Conservation (phyloP, 2,888 invertebrate species). For the Eulithis prunata region DNA sequence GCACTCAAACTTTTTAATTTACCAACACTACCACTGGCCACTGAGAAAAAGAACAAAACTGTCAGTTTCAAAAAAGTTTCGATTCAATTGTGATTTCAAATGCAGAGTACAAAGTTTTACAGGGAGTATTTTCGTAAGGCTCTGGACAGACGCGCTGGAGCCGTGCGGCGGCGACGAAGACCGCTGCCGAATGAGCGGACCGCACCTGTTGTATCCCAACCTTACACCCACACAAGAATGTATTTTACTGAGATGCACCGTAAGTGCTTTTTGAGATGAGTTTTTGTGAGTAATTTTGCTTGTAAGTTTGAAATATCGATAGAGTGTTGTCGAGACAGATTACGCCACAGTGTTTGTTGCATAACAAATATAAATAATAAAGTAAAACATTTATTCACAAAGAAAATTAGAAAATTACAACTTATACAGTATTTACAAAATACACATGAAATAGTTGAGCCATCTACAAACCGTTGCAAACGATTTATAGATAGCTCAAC, state of each 20-base stretch:
- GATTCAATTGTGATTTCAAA: constrained; percentile 7
- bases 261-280: background rate
- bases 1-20: constrained; percentile 20
- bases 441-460: too few relatives aligned
- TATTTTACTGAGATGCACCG: constrained; percentile 2
- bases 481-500: too few relatives aligned
- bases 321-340: background rate
- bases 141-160: constrained; percentile 34
- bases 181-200: constrained; percentile 59
- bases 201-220: constrained; percentile 71
- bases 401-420: too few relatives aligned
- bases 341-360: background rate
- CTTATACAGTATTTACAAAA: too few relatives aligned
- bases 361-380: background rate
- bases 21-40: constrained; percentile 25
- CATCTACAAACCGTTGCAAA: too few relatives aligned
- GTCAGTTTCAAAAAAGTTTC: constrained; percentile 17
- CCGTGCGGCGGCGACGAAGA: constrained; percentile 61
- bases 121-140: constrained; percentile 41
- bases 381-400: too few relatives aligned
- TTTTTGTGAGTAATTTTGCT: background rate
- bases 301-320: background rate
- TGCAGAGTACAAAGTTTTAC: constrained; percentile 31
- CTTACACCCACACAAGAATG: constrained; percentile 35
- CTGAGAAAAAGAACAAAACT: constrained; percentile 13